Conservation (phyloP, 2,797 vertebrate species). For the Enteromius unitaeniatus region DNA sequence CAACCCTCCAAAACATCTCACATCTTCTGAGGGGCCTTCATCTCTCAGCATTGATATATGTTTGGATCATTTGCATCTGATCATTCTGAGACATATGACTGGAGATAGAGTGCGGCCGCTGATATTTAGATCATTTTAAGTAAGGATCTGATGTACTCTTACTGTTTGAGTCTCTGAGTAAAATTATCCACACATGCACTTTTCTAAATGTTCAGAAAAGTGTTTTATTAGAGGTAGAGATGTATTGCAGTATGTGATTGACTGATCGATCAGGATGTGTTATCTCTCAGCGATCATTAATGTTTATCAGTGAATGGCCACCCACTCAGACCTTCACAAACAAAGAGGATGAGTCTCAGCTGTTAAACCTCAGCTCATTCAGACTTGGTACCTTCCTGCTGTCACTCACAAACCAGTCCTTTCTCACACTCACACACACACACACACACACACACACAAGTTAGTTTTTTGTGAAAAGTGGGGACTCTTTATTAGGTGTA, state of each 20-base stretch:
- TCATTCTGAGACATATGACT: not conserved
- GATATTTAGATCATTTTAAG: not conserved
- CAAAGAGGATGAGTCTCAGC: conserved; percentile 36
- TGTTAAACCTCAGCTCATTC: conserved; percentile 32
- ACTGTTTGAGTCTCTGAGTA: not conserved
- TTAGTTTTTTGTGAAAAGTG: no score
- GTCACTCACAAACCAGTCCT: conserved; percentile 60
- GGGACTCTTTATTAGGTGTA: no score
- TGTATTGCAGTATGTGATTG: not conserved
- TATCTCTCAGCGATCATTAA: not conserved
- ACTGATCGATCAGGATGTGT: not conserved
- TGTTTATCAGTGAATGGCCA: conserved; percentile 12
- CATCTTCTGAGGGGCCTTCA: no score
- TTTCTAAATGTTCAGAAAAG: not conserved
- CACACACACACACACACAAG: not conserved
- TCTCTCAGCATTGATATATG: not conserved
- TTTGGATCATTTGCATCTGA: not conserved
- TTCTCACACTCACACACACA: conserved; percentile 50
- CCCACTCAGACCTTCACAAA: conserved; percentile 36
- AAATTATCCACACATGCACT: not conserved
- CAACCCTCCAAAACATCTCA: no score
- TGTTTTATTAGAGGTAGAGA: not conserved
- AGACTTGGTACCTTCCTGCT: conserved; percentile 61
- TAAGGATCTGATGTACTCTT: not conserved
- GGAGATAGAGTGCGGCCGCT: not conserved